Percentiles rank a stretch among this genome's conserved stretches.
phyloP scores from a whole-genome alignment of 2,113 vertebrate species.

The Centropus unirufus region DNA sequence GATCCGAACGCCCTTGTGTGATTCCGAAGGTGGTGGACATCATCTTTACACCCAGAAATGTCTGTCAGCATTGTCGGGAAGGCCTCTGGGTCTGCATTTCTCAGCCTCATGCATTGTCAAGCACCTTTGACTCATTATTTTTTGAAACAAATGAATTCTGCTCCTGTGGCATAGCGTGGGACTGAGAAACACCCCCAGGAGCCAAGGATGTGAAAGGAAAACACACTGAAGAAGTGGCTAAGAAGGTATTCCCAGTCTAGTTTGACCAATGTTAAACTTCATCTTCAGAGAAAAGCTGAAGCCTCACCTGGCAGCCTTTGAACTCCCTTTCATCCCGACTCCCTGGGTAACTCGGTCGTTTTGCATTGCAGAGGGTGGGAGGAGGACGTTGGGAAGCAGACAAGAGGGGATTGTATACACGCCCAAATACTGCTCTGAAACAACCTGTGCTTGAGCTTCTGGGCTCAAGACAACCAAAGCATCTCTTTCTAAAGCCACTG shows the following conservation, averaged over 20 bases:
- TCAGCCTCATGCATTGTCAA: not conserved
- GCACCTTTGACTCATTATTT: not conserved
- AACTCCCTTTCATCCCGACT: not conserved
- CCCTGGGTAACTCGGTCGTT: accelerated
- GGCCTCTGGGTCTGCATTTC: not conserved
- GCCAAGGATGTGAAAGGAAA: not conserved
- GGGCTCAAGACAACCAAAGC: not conserved
- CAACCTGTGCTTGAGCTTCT: not conserved
- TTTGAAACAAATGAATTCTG: not conserved
- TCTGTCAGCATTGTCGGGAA: not conserved
- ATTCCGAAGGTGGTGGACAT: not conserved
- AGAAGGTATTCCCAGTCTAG: not conserved
- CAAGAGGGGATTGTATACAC: no score
- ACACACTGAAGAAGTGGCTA: not conserved
- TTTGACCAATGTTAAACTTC: not conserved
- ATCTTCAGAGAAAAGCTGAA: not conserved
- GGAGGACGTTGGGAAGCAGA: not conserved
- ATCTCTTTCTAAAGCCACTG: not conserved
- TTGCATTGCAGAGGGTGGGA: not conserved
- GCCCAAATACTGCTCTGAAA: not conserved
- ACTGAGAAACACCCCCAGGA: not conserved
- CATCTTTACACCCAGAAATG: not conserved
- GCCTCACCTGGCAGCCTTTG: not conserved
- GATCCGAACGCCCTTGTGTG: not conserved
- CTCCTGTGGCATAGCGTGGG: no score